Evolutionary conservation across 2,888 invertebrate species (phyloP), one percentile per base, ranked within the genome.

Genomic region (Pteria penguin): DNA sequence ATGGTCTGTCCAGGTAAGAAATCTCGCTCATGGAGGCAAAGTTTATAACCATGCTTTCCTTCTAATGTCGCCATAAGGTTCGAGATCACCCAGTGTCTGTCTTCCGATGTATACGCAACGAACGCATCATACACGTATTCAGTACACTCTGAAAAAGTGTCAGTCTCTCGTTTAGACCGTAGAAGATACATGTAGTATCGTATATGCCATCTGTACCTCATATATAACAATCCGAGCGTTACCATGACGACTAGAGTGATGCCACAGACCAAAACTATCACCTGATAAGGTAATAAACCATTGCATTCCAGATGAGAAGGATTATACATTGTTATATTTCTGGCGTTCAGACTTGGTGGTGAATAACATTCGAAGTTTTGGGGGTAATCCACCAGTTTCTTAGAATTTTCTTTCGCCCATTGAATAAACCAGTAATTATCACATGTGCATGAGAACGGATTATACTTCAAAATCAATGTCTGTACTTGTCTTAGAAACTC

Each of bases 1-100:
- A 95, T 95, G 2, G 94, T 94, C 0, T 94, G 92, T 0, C 95
- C 95, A n/a, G 95, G 94, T 94, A 94, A 94, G 89, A 95, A 95
- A 85, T 95, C 95, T 60, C 95, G 93, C 87, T 95, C 95, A 80
- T 95, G 95, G 4, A 95, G 91, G 84, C 95, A 95, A 0, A 95
- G 27, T 24, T 63, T 52, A 3, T 81, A 60, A 8, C 67, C 26
- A 94, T 81, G 78, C 5, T 94, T 93, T 0, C 90, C 91, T 88
- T 95, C 95, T 4, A 95, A 92, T 63, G 94, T 94, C 0, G 95
- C 94, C 18, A 95, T 88, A 0, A 95, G 91, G 8, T 94, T 92
- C 27, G 95, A 94, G 62, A 94, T 87, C 2, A 95, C 94, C 95
- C 95, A 95, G 0, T 92, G 89, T 0, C 94, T 91, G 84, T 95